A percentile compares a stretch with the other conserved stretches of the same genome.
These are phyloP conservation scores for Anthoscopus minutus DNA, from an alignment of 2,113 vertebrate species.

Conservation along the genomic window DNA sequence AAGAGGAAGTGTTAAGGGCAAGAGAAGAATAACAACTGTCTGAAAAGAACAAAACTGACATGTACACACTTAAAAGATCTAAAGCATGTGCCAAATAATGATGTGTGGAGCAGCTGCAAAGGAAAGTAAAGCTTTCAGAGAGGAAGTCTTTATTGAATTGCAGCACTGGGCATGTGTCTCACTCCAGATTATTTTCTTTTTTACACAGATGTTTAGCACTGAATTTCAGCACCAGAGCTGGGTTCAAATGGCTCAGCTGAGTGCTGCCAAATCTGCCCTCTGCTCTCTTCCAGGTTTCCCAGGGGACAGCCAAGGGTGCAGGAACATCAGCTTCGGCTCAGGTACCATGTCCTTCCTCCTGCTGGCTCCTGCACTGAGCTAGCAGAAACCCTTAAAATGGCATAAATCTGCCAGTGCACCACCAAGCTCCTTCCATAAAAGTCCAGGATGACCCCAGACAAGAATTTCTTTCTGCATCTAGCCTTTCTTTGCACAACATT, in stretches of 20 bases:
- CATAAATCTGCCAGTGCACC: background rate
- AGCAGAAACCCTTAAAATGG: background rate
- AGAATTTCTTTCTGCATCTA: background rate
- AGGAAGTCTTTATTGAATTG: background rate
- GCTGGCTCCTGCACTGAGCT: fast-evolving
- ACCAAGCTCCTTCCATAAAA: background rate
- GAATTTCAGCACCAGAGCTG: background rate
- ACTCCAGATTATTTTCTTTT: background rate
- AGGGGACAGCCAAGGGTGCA: background rate
- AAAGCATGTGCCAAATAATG: conserved; percentile 13
- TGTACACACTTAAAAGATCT: background rate
- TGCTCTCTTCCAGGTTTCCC: background rate
- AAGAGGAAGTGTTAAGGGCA: background rate
- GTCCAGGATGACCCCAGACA: background rate
- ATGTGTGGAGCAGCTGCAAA: background rate
- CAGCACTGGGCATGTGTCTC: background rate
- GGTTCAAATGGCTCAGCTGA: background rate
- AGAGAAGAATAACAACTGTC: background rate
- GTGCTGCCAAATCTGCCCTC: fast-evolving
- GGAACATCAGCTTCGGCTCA: background rate
- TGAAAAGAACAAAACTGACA: conserved; percentile 37
- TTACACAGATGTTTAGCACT: background rate
- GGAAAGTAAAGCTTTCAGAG: background rate
- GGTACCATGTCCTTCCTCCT: fast-evolving
- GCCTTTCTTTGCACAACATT: background rate